These are phyloP conservation scores for Carabus problematicus DNA, from an alignment of 2,888 invertebrate species.

Conservation along the genomic window DNA sequence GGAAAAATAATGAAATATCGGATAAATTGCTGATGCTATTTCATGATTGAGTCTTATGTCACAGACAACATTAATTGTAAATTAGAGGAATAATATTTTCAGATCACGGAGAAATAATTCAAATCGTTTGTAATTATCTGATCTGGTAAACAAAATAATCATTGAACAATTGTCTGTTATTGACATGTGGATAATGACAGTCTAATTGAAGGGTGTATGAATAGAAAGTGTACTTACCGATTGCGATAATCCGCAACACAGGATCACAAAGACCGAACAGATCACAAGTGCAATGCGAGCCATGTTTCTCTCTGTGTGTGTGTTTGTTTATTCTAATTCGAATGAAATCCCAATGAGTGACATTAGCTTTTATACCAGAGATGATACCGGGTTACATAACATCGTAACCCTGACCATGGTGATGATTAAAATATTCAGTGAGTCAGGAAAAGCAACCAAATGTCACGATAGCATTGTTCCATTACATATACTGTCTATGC, in stretches of 20 bases:
- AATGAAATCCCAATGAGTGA: slow-evolving; percentile 15
- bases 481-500: slow-evolving; percentile 31
- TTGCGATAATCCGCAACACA: slow-evolving; percentile 28
- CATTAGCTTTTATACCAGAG: slow-evolving; percentile 34
- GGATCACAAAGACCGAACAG: slow-evolving; percentile 12
- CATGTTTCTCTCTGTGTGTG: slow-evolving; percentile 15
- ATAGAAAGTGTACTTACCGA: slow-evolving; percentile 25
- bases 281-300: slow-evolving; percentile 21
- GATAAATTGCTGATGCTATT: too few species aligned
- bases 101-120: too few species aligned
- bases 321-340: slow-evolving; percentile 16
- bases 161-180: not conserved
- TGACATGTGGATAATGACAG: not conserved
- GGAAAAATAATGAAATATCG: too few species aligned
- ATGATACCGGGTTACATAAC: slow-evolving; percentile 21
- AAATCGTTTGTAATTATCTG: too few species aligned
- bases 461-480: slow-evolving; percentile 39
- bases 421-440: slow-evolving; percentile 33
- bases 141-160: slow-evolving; percentile 9
- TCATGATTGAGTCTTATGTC: too few species aligned
- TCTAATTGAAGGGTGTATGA: not conserved
- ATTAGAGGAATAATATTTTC: too few species aligned
- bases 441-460: slow-evolving; percentile 33
- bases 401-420: slow-evolving; percentile 39
- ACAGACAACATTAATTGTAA: too few species aligned